Evolutionary conservation across 37 sponge, comb jelly and placozoan genomes (phyloP), one percentile per base, ranked within the genome.

Genomic region (Mnemiopsis leidyi): DNA sequence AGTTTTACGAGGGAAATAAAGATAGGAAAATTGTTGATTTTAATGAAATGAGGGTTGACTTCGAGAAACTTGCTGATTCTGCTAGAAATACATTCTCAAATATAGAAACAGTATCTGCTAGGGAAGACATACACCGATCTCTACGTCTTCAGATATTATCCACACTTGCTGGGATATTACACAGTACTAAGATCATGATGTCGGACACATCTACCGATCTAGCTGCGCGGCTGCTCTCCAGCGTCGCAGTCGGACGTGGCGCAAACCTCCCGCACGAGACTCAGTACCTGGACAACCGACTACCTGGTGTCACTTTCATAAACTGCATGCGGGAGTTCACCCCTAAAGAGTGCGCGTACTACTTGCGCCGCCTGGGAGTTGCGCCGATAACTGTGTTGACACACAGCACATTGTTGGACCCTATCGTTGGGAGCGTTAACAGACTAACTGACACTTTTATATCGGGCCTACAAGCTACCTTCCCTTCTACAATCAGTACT

Each of bases 401-500:
- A 34, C 79, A 77, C 35, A 21, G 36, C 1, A 77, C 79, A 0
- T 36, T 77, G 18, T 34, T 32, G 9, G 79, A 77, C 36, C 79
- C 79, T 1, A 77, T 77, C 30, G 79, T 77, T 1, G 79, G 79
- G 9, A 77, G 79, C 33, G 29, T 85, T 5, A 40, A 18, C 48
- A 18, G 23, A 7, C 61, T 85, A 18, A 23, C 90, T 28, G 90
- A 85, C 23, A 85, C 61, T 13, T 85, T 85, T 37, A 85, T 85
- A 35, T 36, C 36, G 23, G 90, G 90, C 0, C 48, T 85, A 9
- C 90, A 85, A 37, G 24, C 25, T 5, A 37, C 38, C 23, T 85
- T 85, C 29, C 35, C 90, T 26, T 85, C 90, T 40, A 85, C 90
- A 39, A 61, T 85, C 61, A 85, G 90, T 25, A 85, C 90, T 18